Percentiles rank a stretch among this genome's conserved stretches.
Conservation (phyloP, 2,888 invertebrate genomes). For the Alentia gelatinosa region DNA sequence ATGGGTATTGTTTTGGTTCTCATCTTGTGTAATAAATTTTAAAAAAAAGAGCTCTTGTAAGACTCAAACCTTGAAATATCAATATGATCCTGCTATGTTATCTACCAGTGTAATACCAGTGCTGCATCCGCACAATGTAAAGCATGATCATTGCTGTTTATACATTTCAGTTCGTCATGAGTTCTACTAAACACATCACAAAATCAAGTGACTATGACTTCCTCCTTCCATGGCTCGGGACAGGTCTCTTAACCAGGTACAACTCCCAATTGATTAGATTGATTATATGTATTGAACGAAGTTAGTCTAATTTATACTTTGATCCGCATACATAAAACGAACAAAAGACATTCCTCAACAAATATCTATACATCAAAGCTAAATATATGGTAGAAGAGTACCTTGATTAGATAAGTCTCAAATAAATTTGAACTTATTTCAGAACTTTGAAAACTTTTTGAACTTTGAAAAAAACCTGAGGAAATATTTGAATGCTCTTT, state of each 20-base stretch:
- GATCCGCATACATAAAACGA: neutral
- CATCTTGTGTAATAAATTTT: neutral
- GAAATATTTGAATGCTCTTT: too few relatives aligned
- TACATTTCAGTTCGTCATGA: conserved; percentile 42
- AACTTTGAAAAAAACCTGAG: too few relatives aligned
- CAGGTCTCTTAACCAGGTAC: conserved; percentile 80
- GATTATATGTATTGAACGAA: neutral
- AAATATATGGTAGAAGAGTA: neutral
- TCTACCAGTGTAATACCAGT: neutral
- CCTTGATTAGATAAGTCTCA: neutral
- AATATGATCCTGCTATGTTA: neutral
- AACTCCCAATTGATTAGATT: neutral
- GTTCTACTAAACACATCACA: conserved; percentile 67
- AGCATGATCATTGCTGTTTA: neutral
- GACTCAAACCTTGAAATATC: neutral
- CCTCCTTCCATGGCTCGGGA: conserved; percentile 82
- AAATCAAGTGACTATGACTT: conserved; percentile 81
- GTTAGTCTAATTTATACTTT: neutral
- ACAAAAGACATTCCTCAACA: neutral
- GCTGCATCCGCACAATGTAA: neutral
- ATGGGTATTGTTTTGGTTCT: neutral
- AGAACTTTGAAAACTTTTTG: too few relatives aligned
- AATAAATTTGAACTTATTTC: neutral
- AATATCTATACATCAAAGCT: neutral
- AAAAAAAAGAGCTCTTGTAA: neutral